Conservation (phyloP, 2,888 invertebrate species). For the Archips crataeganus region DNA sequence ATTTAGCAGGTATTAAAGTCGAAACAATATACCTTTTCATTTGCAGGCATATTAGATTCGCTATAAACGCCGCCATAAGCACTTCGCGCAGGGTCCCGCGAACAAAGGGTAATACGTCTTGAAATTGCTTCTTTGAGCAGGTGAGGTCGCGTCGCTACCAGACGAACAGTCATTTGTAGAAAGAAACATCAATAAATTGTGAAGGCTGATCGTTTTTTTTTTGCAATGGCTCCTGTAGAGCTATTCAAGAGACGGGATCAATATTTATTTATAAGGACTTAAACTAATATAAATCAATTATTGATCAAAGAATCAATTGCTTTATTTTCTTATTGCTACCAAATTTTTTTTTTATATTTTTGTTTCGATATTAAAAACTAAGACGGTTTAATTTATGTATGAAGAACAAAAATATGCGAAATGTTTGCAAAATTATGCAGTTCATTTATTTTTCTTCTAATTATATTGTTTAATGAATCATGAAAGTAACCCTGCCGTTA, state of each 20-base stretch:
- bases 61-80: slow-evolving; percentile 65
- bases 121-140: slow-evolving; percentile 74
- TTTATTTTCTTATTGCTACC: no score
- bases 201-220: slow-evolving; percentile 72
- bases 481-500: slow-evolving; percentile 45
- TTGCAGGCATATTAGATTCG: slow-evolving; percentile 62
- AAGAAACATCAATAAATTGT: slow-evolving; percentile 67
- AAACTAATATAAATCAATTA: neutral
- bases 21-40: slow-evolving; percentile 59
- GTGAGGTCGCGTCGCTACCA: slow-evolving; percentile 71
- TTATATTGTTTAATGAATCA: slow-evolving; percentile 11
- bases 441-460: neutral
- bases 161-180: slow-evolving; percentile 68
- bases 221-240: slow-evolving; percentile 67
- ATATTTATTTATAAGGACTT: neutral
- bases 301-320: no score
- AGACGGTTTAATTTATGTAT: neutral
- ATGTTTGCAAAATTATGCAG: slow-evolving; percentile 12
- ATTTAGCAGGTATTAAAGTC: slow-evolving; percentile 30
- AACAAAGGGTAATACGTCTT: slow-evolving; percentile 81
- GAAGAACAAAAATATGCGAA: neutral
- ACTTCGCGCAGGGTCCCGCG: slow-evolving; percentile 63
- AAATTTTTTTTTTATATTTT: no score
- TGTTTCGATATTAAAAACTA: no score
- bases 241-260: neutral